Evolutionary conservation across 2,113 vertebrate species (phyloP).

Genomic region (Calypte anna): DNA sequence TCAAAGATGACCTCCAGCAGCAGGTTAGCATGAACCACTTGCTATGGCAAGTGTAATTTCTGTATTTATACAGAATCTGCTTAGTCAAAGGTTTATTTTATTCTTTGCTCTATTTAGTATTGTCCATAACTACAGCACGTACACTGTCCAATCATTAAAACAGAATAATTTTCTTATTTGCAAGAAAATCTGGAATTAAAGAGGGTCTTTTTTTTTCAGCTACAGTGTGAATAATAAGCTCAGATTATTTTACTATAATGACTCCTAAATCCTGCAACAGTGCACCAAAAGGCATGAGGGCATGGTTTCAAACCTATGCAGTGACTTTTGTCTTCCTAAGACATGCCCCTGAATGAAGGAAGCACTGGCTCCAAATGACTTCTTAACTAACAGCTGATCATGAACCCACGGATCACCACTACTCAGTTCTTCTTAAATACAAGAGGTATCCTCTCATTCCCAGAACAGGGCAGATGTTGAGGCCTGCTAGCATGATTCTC

Average conservation of each 20-base stretch:
- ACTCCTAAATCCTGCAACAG: not conserved
- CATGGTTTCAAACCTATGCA: not conserved
- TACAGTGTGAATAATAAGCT: not conserved
- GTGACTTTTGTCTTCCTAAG: not conserved
- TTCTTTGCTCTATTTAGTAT: not conserved
- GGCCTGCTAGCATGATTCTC: not conserved
- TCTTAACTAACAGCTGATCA: not conserved
- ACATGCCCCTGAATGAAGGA: not conserved
- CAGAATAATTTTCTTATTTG: not conserved
- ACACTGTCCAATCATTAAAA: not conserved
- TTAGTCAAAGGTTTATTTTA: not conserved
- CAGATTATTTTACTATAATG: not conserved
- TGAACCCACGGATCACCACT: not conserved
- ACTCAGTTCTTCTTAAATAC: not conserved
- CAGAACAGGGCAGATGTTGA: not conserved
- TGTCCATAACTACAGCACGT: not conserved
- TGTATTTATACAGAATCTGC: not conserved
- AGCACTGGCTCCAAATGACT: not conserved
- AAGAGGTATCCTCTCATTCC: not conserved
- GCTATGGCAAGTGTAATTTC: not conserved
- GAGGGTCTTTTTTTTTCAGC: not conserved
- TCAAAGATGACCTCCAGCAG: constrained; percentile 27
- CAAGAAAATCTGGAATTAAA: not conserved
- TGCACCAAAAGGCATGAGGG: not conserved
- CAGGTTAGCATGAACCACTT: not conserved